phyloP scores from a whole-genome alignment of 2,797 vertebrate species.

The Thalassophryne amazonica region DNA sequence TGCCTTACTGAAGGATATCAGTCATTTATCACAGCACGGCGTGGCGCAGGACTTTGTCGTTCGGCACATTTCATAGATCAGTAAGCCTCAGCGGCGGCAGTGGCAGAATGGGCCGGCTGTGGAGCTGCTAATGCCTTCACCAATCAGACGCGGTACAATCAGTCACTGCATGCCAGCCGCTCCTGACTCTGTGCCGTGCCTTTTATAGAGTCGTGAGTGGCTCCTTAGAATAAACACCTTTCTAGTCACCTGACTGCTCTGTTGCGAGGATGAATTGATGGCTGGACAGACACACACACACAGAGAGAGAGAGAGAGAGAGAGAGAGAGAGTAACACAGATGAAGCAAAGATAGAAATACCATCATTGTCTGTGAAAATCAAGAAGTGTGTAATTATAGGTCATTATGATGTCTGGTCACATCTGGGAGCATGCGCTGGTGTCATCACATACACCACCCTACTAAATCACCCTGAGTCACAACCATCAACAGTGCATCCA shows the following conservation, averaged over 20 bases:
- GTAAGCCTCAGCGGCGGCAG: slow-evolving; percentile 51
- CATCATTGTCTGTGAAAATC: too few species aligned
- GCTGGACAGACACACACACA: background rate
- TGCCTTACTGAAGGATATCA: slow-evolving; percentile 67
- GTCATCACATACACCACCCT: too few species aligned
- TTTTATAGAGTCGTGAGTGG: slow-evolving; percentile 30
- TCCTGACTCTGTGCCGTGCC: slow-evolving; percentile 21
- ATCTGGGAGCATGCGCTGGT: too few species aligned
- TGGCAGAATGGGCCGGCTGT: slow-evolving; percentile 43
- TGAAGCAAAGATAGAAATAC: background rate
- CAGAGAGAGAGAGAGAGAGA: background rate
- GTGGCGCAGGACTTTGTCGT: slow-evolving; percentile 54
- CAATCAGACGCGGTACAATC: slow-evolving; percentile 40
- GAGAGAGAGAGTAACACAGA: background rate
- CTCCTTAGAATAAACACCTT: slow-evolving; percentile 46
- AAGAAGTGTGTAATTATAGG: too few species aligned
- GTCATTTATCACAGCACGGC: slow-evolving; percentile 71
- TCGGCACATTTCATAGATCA: slow-evolving; percentile 72
- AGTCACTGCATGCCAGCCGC: slow-evolving; percentile 34
- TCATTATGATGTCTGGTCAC: too few species aligned
- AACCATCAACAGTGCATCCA: too few species aligned
- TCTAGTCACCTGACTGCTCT: slow-evolving; percentile 24
- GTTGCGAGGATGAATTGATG: slow-evolving; percentile 24
- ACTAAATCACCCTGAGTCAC: too few species aligned
- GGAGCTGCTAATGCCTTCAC: slow-evolving; percentile 61